Percentiles rank a stretch among this genome's conserved stretches.
Evolutionary conservation across 2,888 invertebrate species (phyloP).

Genomic region (Melipona bicolor): DNA sequence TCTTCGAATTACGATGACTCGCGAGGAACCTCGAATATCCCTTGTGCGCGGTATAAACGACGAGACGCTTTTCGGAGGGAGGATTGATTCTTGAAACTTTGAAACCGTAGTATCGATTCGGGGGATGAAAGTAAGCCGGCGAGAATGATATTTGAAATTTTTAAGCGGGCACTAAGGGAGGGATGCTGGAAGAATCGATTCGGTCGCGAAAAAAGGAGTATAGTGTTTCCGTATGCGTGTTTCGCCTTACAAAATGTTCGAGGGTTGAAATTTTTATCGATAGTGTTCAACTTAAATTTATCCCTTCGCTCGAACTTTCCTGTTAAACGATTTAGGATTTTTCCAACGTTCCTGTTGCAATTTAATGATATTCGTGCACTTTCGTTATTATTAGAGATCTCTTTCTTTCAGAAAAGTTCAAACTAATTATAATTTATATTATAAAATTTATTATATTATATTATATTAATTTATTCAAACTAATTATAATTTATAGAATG

Average conservation of each 20-base stretch:
- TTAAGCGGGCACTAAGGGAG: background rate
- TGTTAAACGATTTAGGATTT: background rate
- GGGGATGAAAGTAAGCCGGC: background rate
- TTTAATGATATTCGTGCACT: background rate
- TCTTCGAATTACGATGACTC: background rate
- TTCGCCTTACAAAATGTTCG: background rate
- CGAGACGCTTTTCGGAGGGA: background rate
- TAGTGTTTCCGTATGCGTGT: background rate
- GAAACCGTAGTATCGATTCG: background rate
- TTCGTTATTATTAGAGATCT: background rate
- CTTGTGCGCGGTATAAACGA: background rate
- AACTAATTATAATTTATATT: too few species aligned
- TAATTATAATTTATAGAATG: background rate
- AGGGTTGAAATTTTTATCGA: background rate
- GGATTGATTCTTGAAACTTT: background rate
- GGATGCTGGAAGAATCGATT: background rate
- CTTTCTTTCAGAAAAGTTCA: too few species aligned
- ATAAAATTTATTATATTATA: too few species aligned
- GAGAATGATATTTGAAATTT: constrained; percentile 17
- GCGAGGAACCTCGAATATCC: background rate
- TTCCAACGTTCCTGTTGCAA: background rate
- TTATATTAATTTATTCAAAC: too few species aligned
- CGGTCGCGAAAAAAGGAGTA: background rate
- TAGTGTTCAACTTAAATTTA: background rate
- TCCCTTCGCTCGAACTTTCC: background rate